Conservation (phyloP, 92 coral and sea anemone species). For the Parazoanthus swiftii region DNA sequence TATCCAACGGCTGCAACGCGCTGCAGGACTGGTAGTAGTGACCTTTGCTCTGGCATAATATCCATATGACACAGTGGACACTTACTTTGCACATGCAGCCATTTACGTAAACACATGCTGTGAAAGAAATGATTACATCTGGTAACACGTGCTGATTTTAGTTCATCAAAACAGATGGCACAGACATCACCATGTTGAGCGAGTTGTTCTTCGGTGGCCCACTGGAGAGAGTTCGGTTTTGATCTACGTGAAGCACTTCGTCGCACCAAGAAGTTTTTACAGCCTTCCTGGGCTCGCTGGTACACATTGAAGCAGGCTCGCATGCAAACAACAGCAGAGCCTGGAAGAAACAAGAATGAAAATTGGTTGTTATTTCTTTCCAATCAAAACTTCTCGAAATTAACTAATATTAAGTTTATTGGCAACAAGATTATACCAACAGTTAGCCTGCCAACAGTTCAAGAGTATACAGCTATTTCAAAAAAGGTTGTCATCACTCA, state of each 20-base stretch:
- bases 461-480: no score
- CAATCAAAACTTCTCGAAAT: no score
- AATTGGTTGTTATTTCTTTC: no score
- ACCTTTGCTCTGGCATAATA: slow-evolving; percentile 61
- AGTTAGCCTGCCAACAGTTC: no score
- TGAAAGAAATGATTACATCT: slow-evolving; percentile 90
- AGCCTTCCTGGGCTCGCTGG: slow-evolving; percentile 86
- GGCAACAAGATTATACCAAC: no score
- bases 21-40: slow-evolving; percentile 85
- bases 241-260: slow-evolving; percentile 72
- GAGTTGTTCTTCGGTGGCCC: slow-evolving; percentile 84
- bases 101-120: slow-evolving; percentile 81
- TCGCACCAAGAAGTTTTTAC: slow-evolving; percentile 83
- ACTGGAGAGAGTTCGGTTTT: slow-evolving; percentile 73
- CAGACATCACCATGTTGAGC: slow-evolving; percentile 79
- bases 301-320: slow-evolving; percentile 96
- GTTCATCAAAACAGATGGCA: slow-evolving; percentile 82
- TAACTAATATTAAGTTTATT: no score
- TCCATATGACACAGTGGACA: slow-evolving; percentile 95
- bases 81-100: slow-evolving; percentile 89
- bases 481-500: no score
- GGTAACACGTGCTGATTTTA: slow-evolving; percentile 82
- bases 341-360: slow-evolving; percentile 26
- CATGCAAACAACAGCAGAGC: slow-evolving; percentile 79
- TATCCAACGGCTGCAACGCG: slow-evolving; percentile 86